phyloP scores from a whole-genome alignment of 2,888 invertebrate species.

The Rhopalosiphum nymphaeae region DNA sequence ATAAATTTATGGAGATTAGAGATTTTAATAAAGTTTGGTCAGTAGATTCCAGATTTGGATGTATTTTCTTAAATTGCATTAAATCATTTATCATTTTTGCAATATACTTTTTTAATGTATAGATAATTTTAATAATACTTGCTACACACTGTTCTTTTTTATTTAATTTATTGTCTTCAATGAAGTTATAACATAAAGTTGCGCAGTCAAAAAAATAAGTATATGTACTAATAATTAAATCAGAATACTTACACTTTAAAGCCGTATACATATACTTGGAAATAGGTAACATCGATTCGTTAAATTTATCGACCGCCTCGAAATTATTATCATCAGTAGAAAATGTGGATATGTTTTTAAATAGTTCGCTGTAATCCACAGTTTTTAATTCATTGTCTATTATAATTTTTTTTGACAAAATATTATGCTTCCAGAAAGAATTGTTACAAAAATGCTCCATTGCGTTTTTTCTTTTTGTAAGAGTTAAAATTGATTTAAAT shows the following conservation, averaged over 20 bases:
- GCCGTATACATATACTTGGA: background rate
- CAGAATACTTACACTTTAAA: background rate
- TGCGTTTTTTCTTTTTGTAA: background rate
- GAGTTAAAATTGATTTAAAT: background rate
- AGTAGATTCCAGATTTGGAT: background rate
- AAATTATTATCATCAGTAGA: background rate
- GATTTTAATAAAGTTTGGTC: background rate
- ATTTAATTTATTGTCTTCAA: background rate
- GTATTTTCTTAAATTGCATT: background rate
- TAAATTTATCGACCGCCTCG: background rate
- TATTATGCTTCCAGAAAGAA: background rate
- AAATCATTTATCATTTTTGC: background rate
- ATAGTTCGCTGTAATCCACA: background rate
- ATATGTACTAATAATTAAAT: background rate
- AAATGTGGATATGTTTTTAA: background rate
- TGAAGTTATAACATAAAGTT: background rate
- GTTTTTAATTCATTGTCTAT: background rate
- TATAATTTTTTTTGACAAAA: background rate
- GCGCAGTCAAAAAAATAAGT: background rate
- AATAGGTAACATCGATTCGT: background rate
- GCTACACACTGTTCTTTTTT: background rate
- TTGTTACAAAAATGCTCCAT: background rate
- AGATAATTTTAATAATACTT: slow-evolving; percentile 2
- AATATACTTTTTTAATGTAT: background rate
- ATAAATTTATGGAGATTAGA: background rate